Evolutionary conservation across 2,888 invertebrate genomes (phyloP).

Genomic region (Phlogophora meticulosa): DNA sequence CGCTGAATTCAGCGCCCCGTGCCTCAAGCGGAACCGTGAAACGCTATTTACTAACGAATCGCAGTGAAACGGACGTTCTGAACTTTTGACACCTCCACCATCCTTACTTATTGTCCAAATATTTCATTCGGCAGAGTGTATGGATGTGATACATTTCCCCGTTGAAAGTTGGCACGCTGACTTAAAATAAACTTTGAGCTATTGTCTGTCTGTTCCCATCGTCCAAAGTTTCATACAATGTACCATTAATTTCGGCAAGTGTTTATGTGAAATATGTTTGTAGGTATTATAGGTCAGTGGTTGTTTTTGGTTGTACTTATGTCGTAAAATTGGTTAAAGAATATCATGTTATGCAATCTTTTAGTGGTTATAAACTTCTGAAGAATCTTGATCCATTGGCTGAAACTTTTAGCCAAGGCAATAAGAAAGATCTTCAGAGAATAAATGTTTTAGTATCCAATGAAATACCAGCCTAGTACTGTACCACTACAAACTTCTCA

Average conservation of each 20-base stretch:
- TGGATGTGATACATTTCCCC: conserved; percentile 66
- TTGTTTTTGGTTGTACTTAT: conserved; percentile 5
- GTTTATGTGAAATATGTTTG: conserved; percentile 51
- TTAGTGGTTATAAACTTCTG: not conserved
- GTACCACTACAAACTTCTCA: no score
- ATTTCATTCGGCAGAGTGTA: conserved; percentile 69
- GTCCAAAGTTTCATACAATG: conserved; percentile 56
- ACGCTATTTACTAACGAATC: conserved; percentile 68
- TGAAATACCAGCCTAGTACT: no score
- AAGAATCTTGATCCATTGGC: not conserved
- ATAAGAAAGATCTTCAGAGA: not conserved
- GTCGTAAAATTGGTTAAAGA: not conserved
- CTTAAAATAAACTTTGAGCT: conserved; percentile 65
- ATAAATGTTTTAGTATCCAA: not conserved
- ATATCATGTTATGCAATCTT: not conserved
- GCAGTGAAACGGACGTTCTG: conserved; percentile 52
- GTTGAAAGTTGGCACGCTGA: conserved; percentile 63
- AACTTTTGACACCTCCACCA: conserved; percentile 64
- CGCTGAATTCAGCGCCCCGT: conserved; percentile 44
- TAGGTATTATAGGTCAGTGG: conserved; percentile 7
- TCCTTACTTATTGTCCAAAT: conserved; percentile 69
- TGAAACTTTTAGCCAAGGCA: no score
- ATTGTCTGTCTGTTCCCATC: conserved; percentile 55
- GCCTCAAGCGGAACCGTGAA: conserved; percentile 52
- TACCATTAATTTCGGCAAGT: conserved; percentile 58